Evolutionary conservation across 2,797 vertebrate genomes (phyloP), one percentile per base, ranked within the genome.

Genomic region (Alosa sapidissima): DNA sequence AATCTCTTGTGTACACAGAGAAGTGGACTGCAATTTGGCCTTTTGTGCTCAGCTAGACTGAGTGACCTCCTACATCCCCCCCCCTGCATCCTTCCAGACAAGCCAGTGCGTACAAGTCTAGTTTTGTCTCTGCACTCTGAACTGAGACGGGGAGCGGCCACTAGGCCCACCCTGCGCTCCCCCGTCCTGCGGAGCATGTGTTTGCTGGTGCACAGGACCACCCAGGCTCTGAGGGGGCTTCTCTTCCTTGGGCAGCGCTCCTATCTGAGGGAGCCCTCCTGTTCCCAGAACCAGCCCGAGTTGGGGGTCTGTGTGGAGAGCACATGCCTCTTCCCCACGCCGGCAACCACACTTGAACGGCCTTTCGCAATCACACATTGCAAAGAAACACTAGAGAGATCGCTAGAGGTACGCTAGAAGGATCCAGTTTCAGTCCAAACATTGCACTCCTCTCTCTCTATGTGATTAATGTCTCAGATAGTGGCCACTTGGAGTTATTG

Each of bases 381-480:
- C 5, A 5, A 19, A 21, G 72, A 47, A 78, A 78, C 72, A 78
- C 2, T 28, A 28, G 28, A 28, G 28, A 1, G 28, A 28, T 28
- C 28, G 28, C 28, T 28, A 28, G 36, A 78, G 72, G 72, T 16
- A 14, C 5, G 5, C 41, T 45, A 13, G 72, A 36, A 7, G 16
- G 16, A 47, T 78, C 14, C 16, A 7, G 11, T 55, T 83, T 36
- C 72, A 78, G 72, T 78, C 16, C 5, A 45, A 78, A 47, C 36
- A 45, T 19, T 8, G 72, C 41, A 45, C 36, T 78, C 36, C 72
- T 45, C 72, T 19, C 36, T 45, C 72, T 21, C 5, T 28, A 3
- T 47, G 72, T 78, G 72, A 47, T 78, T 21, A 78, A 78, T 78
- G 41, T 14, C 41, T 78, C 14, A 45, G 72, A 78, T 78, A 47